phyloP scores from a whole-genome alignment of 64 coral and sea anemone species.

The Pocillopora damicornis region DNA sequence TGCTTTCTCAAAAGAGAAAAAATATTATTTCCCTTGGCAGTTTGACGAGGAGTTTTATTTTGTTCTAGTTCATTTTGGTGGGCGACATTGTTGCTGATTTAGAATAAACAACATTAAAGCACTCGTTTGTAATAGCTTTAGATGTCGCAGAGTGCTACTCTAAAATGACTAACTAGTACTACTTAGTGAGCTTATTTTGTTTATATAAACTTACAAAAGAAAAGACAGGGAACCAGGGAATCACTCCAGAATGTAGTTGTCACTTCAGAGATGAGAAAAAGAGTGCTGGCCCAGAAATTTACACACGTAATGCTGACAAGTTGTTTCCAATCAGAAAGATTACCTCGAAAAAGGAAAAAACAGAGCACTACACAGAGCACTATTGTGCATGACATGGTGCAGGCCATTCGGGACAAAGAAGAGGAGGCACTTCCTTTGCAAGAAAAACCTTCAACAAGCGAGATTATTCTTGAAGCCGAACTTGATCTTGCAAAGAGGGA shows the following conservation, averaged over 20 bases:
- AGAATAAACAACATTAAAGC: too few relatives aligned
- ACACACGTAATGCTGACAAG: constrained; percentile 15
- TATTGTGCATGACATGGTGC: background rate
- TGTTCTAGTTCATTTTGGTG: too few relatives aligned
- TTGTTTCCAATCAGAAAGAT: constrained; percentile 30
- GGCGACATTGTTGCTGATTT: too few relatives aligned
- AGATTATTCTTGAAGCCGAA: constrained; percentile 38
- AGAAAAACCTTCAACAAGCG: background rate
- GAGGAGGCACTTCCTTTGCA: constrained; percentile 3
- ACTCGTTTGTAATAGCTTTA: background rate
- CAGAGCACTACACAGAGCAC: background rate
- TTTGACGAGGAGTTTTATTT: too few relatives aligned
- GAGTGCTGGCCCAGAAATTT: constrained; percentile 17
- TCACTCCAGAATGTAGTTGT: constrained; percentile 42
- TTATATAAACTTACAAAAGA: background rate
- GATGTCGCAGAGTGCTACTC: background rate
- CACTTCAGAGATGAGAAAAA: constrained; percentile 37
- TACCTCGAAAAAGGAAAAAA: constrained; percentile 12
- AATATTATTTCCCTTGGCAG: too few relatives aligned
- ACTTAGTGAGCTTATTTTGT: background rate
- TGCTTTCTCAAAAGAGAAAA: too few relatives aligned
- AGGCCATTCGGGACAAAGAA: constrained; percentile 1
- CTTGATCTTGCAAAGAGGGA: constrained; percentile 13
- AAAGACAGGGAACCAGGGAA: constrained; percentile 37
- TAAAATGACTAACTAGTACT: background rate